These are phyloP conservation scores for Chaenocephalus aceratus DNA, from an alignment of 2,113 vertebrate species.

Conservation along the genomic window DNA sequence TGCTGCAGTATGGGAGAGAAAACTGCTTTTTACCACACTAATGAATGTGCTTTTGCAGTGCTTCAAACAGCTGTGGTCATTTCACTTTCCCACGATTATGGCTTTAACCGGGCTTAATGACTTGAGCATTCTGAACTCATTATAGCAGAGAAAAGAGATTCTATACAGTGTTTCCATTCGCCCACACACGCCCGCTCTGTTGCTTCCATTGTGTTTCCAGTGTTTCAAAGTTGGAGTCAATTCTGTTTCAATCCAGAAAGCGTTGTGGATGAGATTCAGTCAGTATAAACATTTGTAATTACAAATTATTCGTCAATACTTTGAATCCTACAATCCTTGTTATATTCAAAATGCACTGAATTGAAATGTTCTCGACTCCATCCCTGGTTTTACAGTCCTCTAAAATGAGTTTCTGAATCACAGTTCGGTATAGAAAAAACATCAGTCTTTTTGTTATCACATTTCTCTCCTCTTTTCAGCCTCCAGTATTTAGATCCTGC, in stretches of 20 bases:
- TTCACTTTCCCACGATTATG: constrained; percentile 67
- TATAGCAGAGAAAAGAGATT: constrained; percentile 61
- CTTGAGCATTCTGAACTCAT: constrained; percentile 73
- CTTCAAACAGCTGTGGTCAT: constrained; percentile 51
- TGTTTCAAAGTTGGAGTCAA: constrained; percentile 51
- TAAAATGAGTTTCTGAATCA: constrained; percentile 30
- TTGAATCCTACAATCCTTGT: constrained; percentile 26
- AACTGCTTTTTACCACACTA: constrained; percentile 12
- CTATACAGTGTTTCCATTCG: constrained; percentile 70
- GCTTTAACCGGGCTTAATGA: constrained; percentile 72
- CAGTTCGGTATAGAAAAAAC: constrained; percentile 50
- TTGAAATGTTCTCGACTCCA: constrained; percentile 55
- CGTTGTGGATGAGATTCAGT: constrained; percentile 19
- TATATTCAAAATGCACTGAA: constrained; percentile 39
- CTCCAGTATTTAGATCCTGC: constrained; percentile 44
- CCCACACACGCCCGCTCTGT: constrained; percentile 36
- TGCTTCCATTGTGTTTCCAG: constrained; percentile 30
- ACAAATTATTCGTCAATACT: constrained; percentile 20
- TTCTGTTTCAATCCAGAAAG: constrained; percentile 47
- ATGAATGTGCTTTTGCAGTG: constrained; percentile 25
- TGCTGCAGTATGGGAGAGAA: constrained; percentile 28
- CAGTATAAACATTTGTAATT: constrained; percentile 9
- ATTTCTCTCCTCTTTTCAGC: constrained; percentile 34
- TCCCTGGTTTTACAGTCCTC: constrained; percentile 24
- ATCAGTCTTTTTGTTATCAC: constrained; percentile 30